These are phyloP conservation scores for Anser brachyrhynchus DNA, from an alignment of 2,113 vertebrate genomes.

Conservation along the genomic window DNA sequence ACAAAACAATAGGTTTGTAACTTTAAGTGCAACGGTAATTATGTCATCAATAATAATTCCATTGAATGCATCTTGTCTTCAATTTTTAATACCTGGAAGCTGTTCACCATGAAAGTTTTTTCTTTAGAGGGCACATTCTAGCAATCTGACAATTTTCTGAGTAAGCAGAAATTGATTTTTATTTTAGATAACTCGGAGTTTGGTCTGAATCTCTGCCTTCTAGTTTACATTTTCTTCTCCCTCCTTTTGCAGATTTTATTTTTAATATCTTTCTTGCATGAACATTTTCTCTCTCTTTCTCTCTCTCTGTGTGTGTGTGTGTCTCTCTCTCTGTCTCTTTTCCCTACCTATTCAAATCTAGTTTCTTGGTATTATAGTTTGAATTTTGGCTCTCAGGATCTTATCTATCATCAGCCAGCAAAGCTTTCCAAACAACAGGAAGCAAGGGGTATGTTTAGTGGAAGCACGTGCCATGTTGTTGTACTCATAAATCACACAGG, in stretches of 20 bases:
- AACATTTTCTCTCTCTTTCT: not conserved
- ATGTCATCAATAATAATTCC: not conserved
- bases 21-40: slow-evolving; percentile 1
- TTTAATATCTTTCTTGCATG: not conserved
- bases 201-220: not conserved
- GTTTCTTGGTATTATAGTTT: not conserved
- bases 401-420: not conserved
- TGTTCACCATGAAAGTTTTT: not conserved
- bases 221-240: not conserved
- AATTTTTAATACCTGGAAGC: not conserved
- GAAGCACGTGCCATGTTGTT: not conserved
- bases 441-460: not conserved
- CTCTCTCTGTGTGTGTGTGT: not conserved
- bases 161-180: not conserved
- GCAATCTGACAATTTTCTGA: not conserved
- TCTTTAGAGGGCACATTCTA: not conserved
- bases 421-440: not conserved
- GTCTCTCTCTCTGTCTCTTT: not conserved
- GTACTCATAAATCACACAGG: fast-evolving
- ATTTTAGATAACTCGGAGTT: not conserved
- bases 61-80: not conserved
- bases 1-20: not conserved
- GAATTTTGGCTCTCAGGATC: not conserved
- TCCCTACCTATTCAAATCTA: not conserved
- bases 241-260: not conserved